Base-by-base conservation (phyloP, 2,888 invertebrate genomes). In the Molorchus minor region DNA sequence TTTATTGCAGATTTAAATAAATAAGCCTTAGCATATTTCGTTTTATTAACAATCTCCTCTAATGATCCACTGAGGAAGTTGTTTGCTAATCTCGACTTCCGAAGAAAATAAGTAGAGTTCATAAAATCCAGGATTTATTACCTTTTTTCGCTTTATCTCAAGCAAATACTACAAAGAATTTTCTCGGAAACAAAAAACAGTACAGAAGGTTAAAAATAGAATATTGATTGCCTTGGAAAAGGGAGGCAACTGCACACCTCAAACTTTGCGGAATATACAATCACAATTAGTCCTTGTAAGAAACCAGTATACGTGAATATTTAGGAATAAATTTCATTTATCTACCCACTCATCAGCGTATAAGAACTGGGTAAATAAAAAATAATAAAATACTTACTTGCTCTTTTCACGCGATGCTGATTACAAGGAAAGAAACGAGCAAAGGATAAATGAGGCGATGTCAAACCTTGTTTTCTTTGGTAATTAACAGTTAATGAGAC, bases 401-500 rank as follows among this genome's bases (percentile, higher is more conserved):
- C 58, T 58, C 62, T 61, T 61, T 65, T 65, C 65, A 65, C 65
- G 65, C 65, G 65, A 65, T 65, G 65, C 62, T 62, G 61, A 61
- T 58, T 65, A 61, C 62, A 65, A 58, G 56, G 43, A 58, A 61
- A 62, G 59, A 56, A 61, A 58, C 65, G 60, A 56, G 21, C 44
- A 33, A 49, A 56, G 61, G 61, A 65, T 62, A 62, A 65, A 65
- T 62, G 62, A 57, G 62, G 57, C 65, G 65, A 62, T 61, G 65
- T 65, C 65, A 58, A 62, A 62, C 54, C 62, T 61, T 58, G 65
- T 65, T 65, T 43, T 53, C 55, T 30, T 56, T 55, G 56, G 62
- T 62, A 65, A 65, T 65, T 65, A 65, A 59, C 65, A 53, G 65
- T 65, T 65, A 65, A 65, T 65, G 65, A 65, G 65, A 62, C 65